These are phyloP conservation scores for Ceryle rudis DNA, from an alignment of 2,797 vertebrate genomes.

Conservation along the genomic window DNA sequence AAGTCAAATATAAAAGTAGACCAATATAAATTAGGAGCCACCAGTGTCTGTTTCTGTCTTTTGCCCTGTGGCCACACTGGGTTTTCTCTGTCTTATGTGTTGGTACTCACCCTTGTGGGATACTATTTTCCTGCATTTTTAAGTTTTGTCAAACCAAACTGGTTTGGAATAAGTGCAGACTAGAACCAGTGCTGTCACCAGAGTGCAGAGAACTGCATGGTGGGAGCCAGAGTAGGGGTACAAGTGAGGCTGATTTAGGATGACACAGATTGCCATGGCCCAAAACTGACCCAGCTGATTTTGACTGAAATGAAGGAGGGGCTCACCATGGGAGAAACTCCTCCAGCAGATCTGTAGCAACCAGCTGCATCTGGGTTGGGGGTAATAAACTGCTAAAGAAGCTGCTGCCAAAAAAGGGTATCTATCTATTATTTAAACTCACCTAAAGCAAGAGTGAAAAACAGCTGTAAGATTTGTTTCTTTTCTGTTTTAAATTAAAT, in stretches of 20 bases:
- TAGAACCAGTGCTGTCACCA: background rate
- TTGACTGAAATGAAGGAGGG: background rate
- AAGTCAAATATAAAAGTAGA: background rate
- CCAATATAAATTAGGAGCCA: background rate
- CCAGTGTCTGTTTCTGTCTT: background rate
- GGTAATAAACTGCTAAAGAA: background rate
- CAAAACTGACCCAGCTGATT: background rate
- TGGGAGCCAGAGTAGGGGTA: background rate
- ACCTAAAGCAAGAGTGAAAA: background rate
- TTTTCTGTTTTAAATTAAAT: background rate
- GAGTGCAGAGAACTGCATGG: background rate
- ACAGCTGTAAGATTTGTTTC: background rate
- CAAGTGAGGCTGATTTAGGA: background rate
- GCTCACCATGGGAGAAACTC: background rate
- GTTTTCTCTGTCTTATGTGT: background rate
- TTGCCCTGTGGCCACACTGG: accelerated
- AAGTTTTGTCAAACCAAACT: background rate
- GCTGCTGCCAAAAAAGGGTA: background rate
- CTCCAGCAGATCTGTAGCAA: background rate
- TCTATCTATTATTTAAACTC: background rate
- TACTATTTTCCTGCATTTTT: background rate
- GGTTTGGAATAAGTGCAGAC: background rate
- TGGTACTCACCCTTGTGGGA: background rate
- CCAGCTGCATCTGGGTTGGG: background rate
- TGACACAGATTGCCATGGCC: background rate